Conservation (phyloP, 2,797 vertebrate species). For the Pelobates cultripes region DNA sequence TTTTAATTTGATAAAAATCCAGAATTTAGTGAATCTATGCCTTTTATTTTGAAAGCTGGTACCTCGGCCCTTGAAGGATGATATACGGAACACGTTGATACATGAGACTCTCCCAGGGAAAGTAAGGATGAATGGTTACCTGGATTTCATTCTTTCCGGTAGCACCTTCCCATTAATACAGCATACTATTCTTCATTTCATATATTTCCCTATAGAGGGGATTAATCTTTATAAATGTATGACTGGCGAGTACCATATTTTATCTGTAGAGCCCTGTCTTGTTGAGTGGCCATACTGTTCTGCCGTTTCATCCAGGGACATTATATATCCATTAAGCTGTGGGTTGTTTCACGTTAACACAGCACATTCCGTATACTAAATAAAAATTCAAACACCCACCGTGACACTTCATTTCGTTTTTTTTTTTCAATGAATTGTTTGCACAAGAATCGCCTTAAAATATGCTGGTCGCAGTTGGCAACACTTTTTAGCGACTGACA, state of each 20-base stretch:
- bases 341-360: background rate
- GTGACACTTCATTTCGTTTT: background rate
- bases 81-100: no score
- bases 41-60: no score
- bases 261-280: background rate
- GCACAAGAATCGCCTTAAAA: background rate
- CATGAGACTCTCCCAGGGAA: no score
- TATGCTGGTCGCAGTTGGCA: background rate
- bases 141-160: no score
- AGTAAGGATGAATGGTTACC: no score
- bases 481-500: background rate
- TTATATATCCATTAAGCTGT: background rate
- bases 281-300: background rate
- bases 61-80: no score
- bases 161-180: no score
- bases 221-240: background rate
- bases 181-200: no score
- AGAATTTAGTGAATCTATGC: no score
- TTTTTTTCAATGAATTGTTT: background rate
- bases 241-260: background rate
- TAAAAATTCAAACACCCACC: background rate
- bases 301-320: background rate
- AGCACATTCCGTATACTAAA: background rate
- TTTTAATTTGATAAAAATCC: no score
- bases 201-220: no score